Evolutionary conservation across 2,797 vertebrate genomes (phyloP).

Genomic region (Nyctibius grandis): DNA sequence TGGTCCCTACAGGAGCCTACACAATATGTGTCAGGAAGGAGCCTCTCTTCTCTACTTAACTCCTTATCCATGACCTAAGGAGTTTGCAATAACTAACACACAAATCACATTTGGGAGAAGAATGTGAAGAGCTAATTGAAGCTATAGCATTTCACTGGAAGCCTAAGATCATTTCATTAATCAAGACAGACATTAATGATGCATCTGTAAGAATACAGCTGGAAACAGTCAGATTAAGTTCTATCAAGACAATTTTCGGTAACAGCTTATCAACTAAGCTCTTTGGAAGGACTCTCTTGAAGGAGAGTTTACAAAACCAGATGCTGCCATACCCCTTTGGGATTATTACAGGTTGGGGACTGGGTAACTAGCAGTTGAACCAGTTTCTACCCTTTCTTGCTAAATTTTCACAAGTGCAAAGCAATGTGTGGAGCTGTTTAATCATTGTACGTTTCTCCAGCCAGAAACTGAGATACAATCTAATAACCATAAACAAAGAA

Average conservation of each 20-base stretch:
- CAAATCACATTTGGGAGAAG: neutral
- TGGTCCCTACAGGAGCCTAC: neutral
- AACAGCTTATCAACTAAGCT: neutral
- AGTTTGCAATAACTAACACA: neutral
- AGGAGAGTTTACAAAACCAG: neutral
- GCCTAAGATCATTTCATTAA: neutral
- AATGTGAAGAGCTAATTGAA: neutral
- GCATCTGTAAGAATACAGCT: neutral
- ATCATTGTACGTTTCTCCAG: neutral
- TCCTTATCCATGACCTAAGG: neutral
- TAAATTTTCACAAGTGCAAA: neutral
- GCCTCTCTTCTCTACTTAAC: neutral
- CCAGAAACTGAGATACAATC: neutral
- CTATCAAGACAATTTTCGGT: neutral
- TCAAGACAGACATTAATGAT: neutral
- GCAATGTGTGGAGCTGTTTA: neutral
- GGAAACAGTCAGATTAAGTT: neutral
- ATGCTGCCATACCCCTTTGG: neutral
- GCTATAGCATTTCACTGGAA: neutral
- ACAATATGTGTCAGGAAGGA: neutral
- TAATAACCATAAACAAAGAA: neutral
- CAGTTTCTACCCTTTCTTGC: neutral
- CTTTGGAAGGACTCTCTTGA: neutral
- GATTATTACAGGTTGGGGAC: neutral
- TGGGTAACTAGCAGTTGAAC: neutral